phyloP scores from a whole-genome alignment of 2,888 invertebrate species.

The Halictus quadricinctus region DNA sequence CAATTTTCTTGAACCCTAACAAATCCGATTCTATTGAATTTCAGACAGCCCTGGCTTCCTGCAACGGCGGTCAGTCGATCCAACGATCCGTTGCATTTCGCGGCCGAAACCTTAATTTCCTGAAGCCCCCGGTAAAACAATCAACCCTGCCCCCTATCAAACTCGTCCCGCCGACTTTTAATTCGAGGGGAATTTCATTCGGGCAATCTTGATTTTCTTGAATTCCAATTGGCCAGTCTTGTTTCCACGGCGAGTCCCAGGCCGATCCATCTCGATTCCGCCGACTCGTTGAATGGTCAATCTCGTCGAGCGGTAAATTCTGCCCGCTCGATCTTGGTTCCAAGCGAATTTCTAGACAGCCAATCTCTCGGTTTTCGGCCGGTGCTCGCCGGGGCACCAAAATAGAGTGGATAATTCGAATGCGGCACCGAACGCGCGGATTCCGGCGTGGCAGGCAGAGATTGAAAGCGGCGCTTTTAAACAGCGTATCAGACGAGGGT shows the following conservation, averaged over 20 bases:
- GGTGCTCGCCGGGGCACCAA: background rate
- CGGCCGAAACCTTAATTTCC: background rate
- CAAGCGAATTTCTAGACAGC: background rate
- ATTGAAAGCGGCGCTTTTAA: constrained; percentile 40
- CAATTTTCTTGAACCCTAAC: background rate
- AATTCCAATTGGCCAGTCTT: background rate
- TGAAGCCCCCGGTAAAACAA: background rate
- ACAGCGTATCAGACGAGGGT: constrained; percentile 31
- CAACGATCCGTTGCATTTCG: background rate
- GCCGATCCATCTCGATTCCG: constrained; percentile 1
- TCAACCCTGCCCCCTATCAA: background rate
- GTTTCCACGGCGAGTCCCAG: background rate
- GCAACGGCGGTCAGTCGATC: background rate
- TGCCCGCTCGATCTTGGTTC: background rate
- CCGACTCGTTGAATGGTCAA: constrained; percentile 1
- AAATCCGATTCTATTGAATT: background rate
- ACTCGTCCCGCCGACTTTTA: background rate
- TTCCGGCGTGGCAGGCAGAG: background rate
- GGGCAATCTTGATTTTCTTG: background rate
- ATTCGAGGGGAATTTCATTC: background rate
- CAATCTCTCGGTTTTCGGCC: background rate
- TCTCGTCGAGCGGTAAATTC: background rate
- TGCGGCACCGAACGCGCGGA: background rate
- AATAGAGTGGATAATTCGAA: constrained; percentile 1
- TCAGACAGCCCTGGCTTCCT: background rate